phyloP scores from a whole-genome alignment of 1,140 invertebrate genomes.

The Drosophila ohnishii region DNA sequence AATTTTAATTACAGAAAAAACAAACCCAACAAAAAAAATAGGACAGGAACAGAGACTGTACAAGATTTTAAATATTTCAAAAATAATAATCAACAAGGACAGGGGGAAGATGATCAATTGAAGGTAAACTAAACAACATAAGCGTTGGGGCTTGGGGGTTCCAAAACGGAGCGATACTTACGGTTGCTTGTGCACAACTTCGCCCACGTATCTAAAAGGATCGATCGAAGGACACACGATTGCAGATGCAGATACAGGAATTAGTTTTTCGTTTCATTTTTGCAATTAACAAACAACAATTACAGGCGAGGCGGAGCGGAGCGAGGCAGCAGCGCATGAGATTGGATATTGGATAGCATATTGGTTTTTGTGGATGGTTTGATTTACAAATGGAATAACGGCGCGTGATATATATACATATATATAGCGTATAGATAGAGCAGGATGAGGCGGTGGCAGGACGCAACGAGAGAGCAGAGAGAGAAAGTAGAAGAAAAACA shows the following conservation, averaged over 20 bases:
- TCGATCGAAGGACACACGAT: slow-evolving; percentile 43
- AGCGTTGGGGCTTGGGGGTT: not conserved
- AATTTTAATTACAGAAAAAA: not conserved
- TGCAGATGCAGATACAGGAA: slow-evolving; percentile 50
- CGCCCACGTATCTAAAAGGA: slow-evolving; percentile 84
- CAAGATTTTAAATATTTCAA: slow-evolving; percentile 9
- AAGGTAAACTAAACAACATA: slow-evolving; percentile 8
- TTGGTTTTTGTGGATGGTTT: slow-evolving; percentile 23
- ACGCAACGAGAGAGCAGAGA: slow-evolving; percentile 24
- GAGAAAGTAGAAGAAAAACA: slow-evolving; percentile 58
- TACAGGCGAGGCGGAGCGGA: not conserved
- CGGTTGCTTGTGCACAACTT: slow-evolving; percentile 89
- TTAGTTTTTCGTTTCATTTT: slow-evolving; percentile 44
- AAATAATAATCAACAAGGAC: slow-evolving; percentile 1
- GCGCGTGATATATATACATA: slow-evolving; percentile 24
- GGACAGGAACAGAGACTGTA: slow-evolving; percentile 10
- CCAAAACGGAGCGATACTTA: slow-evolving; percentile 84
- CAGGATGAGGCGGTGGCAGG: slow-evolving; percentile 32
- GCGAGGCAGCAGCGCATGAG: slow-evolving; percentile 16
- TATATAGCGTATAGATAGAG: slow-evolving; percentile 20
- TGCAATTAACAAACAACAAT: slow-evolving; percentile 19
- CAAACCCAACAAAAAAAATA: not conserved
- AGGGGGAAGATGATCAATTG: slow-evolving; percentile 5
- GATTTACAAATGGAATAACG: slow-evolving; percentile 42
- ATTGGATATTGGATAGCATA: slow-evolving; percentile 9